phyloP scores from a whole-genome alignment of 2,113 vertebrate genomes.

The Xyliphius kryptos region DNA sequence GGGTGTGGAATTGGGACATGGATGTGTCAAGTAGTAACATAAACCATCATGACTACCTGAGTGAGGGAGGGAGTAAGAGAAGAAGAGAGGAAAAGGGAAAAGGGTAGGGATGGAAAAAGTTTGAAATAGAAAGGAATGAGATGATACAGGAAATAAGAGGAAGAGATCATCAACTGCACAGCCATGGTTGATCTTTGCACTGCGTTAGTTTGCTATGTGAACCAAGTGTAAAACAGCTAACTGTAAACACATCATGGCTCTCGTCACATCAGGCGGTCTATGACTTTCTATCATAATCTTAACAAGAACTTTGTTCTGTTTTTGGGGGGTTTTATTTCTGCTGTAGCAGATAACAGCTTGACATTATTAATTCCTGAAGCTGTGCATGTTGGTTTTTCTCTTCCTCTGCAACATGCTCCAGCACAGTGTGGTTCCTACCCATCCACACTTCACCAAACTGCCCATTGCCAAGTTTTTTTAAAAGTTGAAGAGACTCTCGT shows the following conservation, averaged over 20 bases:
- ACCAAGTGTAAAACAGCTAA: background rate
- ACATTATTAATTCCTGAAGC: conserved; percentile 21
- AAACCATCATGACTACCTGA: conserved; percentile 84
- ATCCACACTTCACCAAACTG: conserved; percentile 95
- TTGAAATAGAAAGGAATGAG: conserved; percentile 68
- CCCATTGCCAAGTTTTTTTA: conserved; percentile 86
- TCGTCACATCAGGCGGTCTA: too few species aligned
- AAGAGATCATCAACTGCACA: conserved; percentile 45
- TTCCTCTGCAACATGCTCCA: conserved; percentile 26
- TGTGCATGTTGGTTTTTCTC: conserved; percentile 35
- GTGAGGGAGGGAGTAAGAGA: conserved; percentile 22
- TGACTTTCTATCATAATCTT: too few species aligned
- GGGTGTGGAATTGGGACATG: conserved; percentile 76
- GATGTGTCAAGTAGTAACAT: conserved; percentile 77
- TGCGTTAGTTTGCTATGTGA: background rate
- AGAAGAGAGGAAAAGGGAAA: conserved; percentile 21
- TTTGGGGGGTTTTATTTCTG: too few species aligned
- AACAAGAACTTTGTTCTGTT: too few species aligned
- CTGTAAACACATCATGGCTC: background rate
- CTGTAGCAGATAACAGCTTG: too few species aligned
- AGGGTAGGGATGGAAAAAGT: conserved; percentile 37
- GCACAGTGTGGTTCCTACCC: conserved; percentile 64
- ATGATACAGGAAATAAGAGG: conserved; percentile 30
- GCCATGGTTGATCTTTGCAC: conserved; percentile 31
- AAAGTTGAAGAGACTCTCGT: conserved; percentile 82